These are phyloP conservation scores for Cephus spinipes DNA, from an alignment of 2,888 invertebrate genomes.

Conservation along the genomic window DNA sequence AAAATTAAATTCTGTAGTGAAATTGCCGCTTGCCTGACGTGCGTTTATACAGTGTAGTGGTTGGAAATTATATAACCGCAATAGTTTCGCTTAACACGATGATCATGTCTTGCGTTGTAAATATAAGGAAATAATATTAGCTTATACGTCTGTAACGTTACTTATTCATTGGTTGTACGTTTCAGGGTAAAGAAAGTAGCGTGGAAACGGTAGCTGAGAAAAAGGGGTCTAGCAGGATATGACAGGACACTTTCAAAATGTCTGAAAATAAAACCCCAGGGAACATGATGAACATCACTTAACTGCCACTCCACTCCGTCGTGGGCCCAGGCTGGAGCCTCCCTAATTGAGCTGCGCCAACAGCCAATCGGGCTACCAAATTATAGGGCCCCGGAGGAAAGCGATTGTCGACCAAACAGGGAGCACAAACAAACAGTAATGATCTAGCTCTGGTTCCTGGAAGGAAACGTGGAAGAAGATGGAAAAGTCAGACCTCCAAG, in stretches of 20 bases:
- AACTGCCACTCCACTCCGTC: constrained; percentile 27
- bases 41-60: background rate
- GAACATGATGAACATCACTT: constrained; percentile 17
- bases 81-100: background rate
- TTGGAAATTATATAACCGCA: background rate
- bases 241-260: constrained; percentile 50
- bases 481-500: background rate
- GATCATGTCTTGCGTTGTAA: background rate
- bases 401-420: constrained; percentile 28
- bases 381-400: constrained; percentile 41
- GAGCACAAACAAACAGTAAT: constrained; percentile 37
- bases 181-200: background rate
- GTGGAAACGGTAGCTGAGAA: constrained; percentile 1
- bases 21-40: background rate
- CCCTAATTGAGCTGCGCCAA: constrained; percentile 49
- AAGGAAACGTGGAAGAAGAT: background rate
- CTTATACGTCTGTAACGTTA: too few relatives aligned
- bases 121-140: too few relatives aligned
- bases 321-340: constrained; percentile 17
- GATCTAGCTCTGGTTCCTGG: constrained; percentile 8
- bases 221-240: constrained; percentile 43
- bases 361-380: constrained; percentile 45
- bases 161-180: background rate
- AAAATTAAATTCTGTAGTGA: background rate
- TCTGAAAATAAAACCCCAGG: constrained; percentile 33